Percentiles rank a stretch among this genome's conserved stretches.
These are phyloP conservation scores for Microctenopoma stevenorrisi DNA, from an alignment of 2,797 vertebrate species.

Conservation along the genomic window DNA sequence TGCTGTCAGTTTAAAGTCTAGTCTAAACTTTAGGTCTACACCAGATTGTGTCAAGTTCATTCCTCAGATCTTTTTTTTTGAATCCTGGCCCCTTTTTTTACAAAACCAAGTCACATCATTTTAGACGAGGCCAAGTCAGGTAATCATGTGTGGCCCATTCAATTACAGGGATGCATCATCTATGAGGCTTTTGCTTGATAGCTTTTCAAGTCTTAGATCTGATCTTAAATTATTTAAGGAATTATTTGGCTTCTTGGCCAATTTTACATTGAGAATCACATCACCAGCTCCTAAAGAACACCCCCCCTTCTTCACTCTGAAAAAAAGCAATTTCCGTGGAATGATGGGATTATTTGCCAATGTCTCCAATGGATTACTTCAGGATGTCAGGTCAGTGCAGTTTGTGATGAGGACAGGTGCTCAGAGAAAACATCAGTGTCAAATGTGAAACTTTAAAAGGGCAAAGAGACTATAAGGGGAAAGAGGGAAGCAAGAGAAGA, in stretches of 20 bases:
- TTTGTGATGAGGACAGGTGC: not conserved
- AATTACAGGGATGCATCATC: too few relatives aligned
- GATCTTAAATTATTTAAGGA: slow-evolving; percentile 61
- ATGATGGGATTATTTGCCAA: slow-evolving; percentile 43
- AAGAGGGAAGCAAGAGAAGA: slow-evolving; percentile 5
- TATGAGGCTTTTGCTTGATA: too few relatives aligned
- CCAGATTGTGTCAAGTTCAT: too few relatives aligned
- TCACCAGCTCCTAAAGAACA: not conserved
- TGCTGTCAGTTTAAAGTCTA: too few relatives aligned
- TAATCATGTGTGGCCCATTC: too few relatives aligned
- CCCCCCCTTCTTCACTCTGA: not conserved
- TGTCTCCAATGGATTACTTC: slow-evolving; percentile 21
- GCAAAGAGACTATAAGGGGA: not conserved
- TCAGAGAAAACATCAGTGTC: slow-evolving; percentile 13
- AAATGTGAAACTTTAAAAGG: slow-evolving; percentile 36
- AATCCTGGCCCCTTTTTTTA: too few relatives aligned
- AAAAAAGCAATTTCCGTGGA: slow-evolving; percentile 16
- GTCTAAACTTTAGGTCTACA: too few relatives aligned
- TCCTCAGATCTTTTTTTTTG: too few relatives aligned
- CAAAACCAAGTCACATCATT: too few relatives aligned
- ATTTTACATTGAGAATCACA: slow-evolving; percentile 21
- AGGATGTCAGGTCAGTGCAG: not conserved
- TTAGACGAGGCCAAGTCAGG: too few relatives aligned
- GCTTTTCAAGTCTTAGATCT: not conserved
- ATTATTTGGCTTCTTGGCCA: not conserved